Evolutionary conservation across 2,797 vertebrate genomes (phyloP), one percentile per base, ranked within the genome.

Genomic region (Hippoglossus hippoglossus): DNA sequence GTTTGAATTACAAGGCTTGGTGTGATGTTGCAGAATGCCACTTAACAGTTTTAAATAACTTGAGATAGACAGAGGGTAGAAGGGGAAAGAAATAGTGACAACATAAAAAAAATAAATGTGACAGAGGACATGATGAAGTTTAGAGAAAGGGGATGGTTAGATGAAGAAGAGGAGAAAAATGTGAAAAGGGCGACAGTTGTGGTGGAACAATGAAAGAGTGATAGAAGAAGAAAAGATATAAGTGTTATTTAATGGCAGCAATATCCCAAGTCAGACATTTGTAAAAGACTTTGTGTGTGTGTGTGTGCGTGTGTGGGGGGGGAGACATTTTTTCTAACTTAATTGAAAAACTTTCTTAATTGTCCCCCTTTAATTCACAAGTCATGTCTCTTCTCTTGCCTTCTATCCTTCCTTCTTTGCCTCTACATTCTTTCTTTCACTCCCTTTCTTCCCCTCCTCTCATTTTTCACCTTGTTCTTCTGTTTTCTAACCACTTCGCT

Each of bases 231-330:
- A 1, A 44, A 44, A 44, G 4, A 44, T 10, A 44, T 10, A 41
- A 41, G 41, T 44, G 16, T 15, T 47, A 22, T 75, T 70, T 75
- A 83, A 83, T 65, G 75, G 71, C 73, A 73, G 75, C 67, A 71
- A 51, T 70, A 52, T 88, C 59, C 46, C 74, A 67, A 26, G 25
- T 26, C 25, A 26, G 25, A 26, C 5, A 26, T 39, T 2, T 5
- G 36, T 7, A 12, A 22, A 22, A 22, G 22, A 9, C 8, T 39
- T 4, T 39, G 36, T 39, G 36, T 39, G 36, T 39, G 36, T 39
- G 36, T 39, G 36, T 39, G 36, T 39, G 36, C 39, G 36, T 39
- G 36, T 39, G n/a, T n/a, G 36, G 60, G 54, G 52, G 46, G 69
- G 22, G 60, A 26, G 54, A 19, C 12, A 24, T 24, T 24, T 24